Base-by-base conservation (phyloP, 2,113 vertebrate genomes). In the Actenoides hombroni region DNA sequence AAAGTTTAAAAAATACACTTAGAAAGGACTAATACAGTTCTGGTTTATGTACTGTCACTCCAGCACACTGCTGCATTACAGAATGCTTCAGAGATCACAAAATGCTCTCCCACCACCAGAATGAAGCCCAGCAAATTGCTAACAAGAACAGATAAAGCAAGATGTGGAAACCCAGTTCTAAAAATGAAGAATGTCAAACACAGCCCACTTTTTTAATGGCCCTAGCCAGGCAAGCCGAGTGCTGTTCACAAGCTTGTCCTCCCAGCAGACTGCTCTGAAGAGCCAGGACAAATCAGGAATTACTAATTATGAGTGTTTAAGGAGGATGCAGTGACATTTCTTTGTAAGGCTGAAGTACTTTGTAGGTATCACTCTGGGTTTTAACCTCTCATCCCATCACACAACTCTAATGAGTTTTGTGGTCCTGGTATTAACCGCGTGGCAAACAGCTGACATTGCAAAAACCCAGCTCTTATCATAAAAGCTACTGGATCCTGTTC, bases 101-200 rank as follows among this genome's bases (percentile, higher is more conserved):
- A 76, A 71, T 44, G 9, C 35, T 74, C 73, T 84, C 67, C 24
- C 60, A 76, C 53, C 51, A 39, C 54, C 46, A 69, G 49, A 92
- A 88, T 6, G 40, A 94, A 94, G 86, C 79, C 93, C 75, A 77
- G 88, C 33, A 94, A 94, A 87, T 21, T 51, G 44, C 71, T 79
- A 63, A 88, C 31, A 56, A 69, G 28, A 95, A 63, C 78, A 56
- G 74, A 44, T 83, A 90, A 82, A 88, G 37, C 46, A 76, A 74
- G 37, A 69, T 2, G 2, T 46, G 59, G 60, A 80, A 92, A 95
- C 10, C 13, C n/a, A 49, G 79, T 44, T 77, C 53, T 51, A 60
- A 57, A 95, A 74, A 42, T 6, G 26, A 91, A 76, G 63, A n/a
- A 69, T 48, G 60, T 57, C 48, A 90, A 75, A 85, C 89, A 28